Percentiles rank a stretch among this genome's conserved stretches.
Evolutionary conservation across 2,888 invertebrate genomes (phyloP).

Genomic region (Hylaea fasciaria): DNA sequence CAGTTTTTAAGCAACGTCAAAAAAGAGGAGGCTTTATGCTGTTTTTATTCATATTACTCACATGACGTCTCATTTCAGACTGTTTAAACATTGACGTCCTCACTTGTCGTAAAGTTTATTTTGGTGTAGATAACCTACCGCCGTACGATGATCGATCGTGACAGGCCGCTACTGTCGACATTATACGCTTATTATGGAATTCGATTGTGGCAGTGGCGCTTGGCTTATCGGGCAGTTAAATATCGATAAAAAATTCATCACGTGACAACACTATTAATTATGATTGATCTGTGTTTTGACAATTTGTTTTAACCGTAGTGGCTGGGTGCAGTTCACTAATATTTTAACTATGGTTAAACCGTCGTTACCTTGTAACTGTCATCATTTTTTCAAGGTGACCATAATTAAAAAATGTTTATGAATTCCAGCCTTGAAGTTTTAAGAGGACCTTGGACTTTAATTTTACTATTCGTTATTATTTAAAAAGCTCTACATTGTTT

Average conservation of each 20-base stretch:
- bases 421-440: too few relatives aligned
- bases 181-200: conserved; percentile 60
- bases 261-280: conserved; percentile 69
- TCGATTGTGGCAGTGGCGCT: conserved; percentile 58
- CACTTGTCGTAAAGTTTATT: conserved; percentile 72
- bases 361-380: too few relatives aligned
- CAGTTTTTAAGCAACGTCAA: too few relatives aligned
- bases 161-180: conserved; percentile 59
- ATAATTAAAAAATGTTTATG: too few relatives aligned
- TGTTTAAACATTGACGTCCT: conserved; percentile 66
- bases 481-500: too few relatives aligned
- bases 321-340: too few relatives aligned
- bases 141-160: conserved; percentile 76
- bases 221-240: conserved; percentile 50
- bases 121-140: conserved; percentile 58
- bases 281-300: conserved; percentile 63
- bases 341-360: too few relatives aligned
- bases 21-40: too few relatives aligned
- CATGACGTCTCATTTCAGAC: conserved; percentile 53
- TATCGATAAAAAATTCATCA: conserved; percentile 64
- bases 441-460: background rate
- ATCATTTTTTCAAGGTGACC: too few relatives aligned
- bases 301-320: background rate
- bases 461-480: too few relatives aligned
- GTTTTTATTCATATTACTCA: conserved; percentile 36